Evolutionary conservation across 1,140 invertebrate species (phyloP), one percentile per base, ranked within the genome.

Genomic region (Bradynema listronoti): DNA sequence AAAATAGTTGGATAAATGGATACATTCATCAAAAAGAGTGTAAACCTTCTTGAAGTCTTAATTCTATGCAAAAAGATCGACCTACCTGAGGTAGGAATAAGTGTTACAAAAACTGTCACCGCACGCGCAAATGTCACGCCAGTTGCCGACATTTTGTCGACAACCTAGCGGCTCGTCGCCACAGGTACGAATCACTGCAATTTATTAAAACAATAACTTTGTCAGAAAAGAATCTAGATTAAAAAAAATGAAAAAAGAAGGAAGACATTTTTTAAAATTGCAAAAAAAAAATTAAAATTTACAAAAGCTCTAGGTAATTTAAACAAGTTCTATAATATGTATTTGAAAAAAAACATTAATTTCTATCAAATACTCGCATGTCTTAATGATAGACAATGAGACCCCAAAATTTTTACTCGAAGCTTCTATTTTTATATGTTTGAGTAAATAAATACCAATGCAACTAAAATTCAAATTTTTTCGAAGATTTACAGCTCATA

Each of bases 121-220:
- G 32, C 66, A 68, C 19, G 61, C 68, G 39, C 69, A 69, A 19
- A 69, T 46, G 46, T 69, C 67, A 22, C 22, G 39, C 67, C 67
- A 69, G 25, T 67, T 60, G 30, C 53, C 67, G 19, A 60, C 33
- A 45, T 68, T 56, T 27, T 51, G 45, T 41, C 68, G 69, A 45
- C 67, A 69, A 19, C 67, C 67, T 19, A 69, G 30, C 39, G 67
- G 63, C 39, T 72, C 66, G 45, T 73, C 63, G 30, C 69, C 67
- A 32, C 67, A 69, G 11, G 69, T 69, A 55, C 67, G 49, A 41
- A 69, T 69, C 24, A 69, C 69, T 66, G 32, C 16, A 60, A 24
- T 50, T n/a, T n/a, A n/a, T n/a, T n/a, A n/a, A n/a, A n/a, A n/a
- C n/a, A n/a, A 56, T 22, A 43, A 43, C 9, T 11, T 43, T 43